Base-by-base conservation (phyloP, 1,140 invertebrate species). In the Dendroctonus valens region DNA sequence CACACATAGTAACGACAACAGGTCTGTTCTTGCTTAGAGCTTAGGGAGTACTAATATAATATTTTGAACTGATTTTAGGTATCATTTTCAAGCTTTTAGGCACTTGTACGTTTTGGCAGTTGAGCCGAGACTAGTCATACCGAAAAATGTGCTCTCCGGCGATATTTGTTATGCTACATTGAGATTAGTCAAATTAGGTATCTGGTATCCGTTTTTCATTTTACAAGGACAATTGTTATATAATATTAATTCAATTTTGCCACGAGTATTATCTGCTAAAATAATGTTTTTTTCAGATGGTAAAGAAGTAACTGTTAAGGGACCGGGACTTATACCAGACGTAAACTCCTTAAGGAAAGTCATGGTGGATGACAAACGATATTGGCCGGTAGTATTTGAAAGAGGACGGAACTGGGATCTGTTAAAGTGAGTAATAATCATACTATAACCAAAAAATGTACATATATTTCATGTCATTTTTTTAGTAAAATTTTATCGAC, bases 101-200 rank as follows among this genome's bases (percentile, higher is more conserved):
- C 97, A 99, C 81, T 80, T 99, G 11, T 99, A 98, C 78, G 95
- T 98, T 7, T 77, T 98, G 57, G 96, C 96, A 3, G 89, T 91
- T 7, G 93, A 98, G 77, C 90, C 93, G 0, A 81, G 97, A 14
- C 78, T 98, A 7, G 81, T 98, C 42, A 81, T 98, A 59, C 94
- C 95, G 0, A 83, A 89, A 50, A 93, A 97, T 77, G 88, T 98
- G 6, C 88, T 89, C 72, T 91, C 87, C 7, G 84, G 87, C 40
- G 84, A 86, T 69, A 81, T 88, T 38, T 94, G 93, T 75, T 93
- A 95, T 73, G 91, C 89, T 6, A 87, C 90, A 61, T 82, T 97
- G 51, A 84, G 85, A 73, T 83, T 91, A 3, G 74, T 83, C 0
- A 84, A 82, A 51, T 77, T 88, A 68, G 41, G 55, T 57, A 38